phyloP scores from a whole-genome alignment of 2,113 vertebrate species.

The Arenaria interpres region DNA sequence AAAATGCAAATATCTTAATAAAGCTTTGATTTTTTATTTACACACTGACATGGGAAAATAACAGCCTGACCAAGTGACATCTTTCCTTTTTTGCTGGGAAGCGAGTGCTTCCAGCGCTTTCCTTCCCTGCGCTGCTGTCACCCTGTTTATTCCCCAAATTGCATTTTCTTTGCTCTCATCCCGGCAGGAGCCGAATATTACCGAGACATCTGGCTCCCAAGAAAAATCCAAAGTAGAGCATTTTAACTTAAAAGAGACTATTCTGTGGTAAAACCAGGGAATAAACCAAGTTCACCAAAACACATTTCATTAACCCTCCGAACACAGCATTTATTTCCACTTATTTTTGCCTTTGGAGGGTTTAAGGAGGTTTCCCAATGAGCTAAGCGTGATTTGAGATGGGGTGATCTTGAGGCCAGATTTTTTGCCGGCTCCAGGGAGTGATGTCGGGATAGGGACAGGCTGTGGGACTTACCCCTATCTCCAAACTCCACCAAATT shows the following conservation, averaged over 20 bases:
- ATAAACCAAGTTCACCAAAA: background rate
- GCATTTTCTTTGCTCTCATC: background rate
- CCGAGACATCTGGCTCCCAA: background rate
- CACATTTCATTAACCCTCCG: fast-evolving
- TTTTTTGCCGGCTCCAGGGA: background rate
- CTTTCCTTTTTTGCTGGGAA: background rate
- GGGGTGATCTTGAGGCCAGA: background rate
- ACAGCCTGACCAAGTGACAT: fast-evolving
- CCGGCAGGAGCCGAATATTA: background rate
- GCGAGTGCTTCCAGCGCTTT: background rate
- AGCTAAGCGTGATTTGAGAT: background rate
- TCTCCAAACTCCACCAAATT: background rate
- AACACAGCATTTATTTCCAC: background rate
- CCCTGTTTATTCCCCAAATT: background rate
- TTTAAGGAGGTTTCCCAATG: background rate
- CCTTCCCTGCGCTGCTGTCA: background rate
- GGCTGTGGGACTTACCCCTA: background rate
- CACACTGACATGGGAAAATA: background rate
- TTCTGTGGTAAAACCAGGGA: background rate
- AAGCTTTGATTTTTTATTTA: background rate
- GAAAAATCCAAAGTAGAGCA: background rate
- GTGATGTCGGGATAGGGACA: fast-evolving
- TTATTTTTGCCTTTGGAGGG: background rate
- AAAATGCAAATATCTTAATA: background rate
- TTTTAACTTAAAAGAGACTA: background rate